Evolutionary conservation across 2,888 invertebrate genomes (phyloP).

Genomic region (Volucella zonaria): DNA sequence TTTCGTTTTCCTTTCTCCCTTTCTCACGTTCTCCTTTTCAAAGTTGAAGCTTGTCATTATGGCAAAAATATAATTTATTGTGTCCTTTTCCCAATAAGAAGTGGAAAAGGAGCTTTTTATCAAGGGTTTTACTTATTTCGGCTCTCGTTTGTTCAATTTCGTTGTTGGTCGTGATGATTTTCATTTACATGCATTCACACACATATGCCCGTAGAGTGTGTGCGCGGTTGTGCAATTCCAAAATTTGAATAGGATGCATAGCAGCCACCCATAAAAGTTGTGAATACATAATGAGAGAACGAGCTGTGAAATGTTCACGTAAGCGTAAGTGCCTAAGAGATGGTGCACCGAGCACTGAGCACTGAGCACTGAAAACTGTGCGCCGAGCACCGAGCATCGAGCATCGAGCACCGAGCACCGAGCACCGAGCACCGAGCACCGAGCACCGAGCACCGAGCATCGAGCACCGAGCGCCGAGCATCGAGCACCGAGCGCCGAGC

Average conservation of each 20-base stretch:
- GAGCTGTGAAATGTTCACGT: constrained; percentile 15
- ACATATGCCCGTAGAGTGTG: neutral
- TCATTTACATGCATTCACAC: too few relatives aligned
- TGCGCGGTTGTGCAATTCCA: constrained; percentile 30
- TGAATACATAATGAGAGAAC: constrained; percentile 52
- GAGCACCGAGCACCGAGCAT: too few relatives aligned
- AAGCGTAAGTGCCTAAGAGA: neutral
- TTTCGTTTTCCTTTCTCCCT: neutral
- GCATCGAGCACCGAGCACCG: too few relatives aligned
- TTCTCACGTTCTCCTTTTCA: too few relatives aligned
- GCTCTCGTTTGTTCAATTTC: too few relatives aligned
- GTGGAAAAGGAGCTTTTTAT: constrained; percentile 16
- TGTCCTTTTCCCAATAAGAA: constrained; percentile 39
- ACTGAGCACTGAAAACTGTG: too few relatives aligned
- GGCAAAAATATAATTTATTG: constrained; percentile 42
- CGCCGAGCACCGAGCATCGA: too few relatives aligned
- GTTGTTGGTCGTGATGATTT: too few relatives aligned
- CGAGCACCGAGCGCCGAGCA: too few relatives aligned
- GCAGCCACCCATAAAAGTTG: constrained; percentile 43
- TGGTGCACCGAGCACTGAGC: too few relatives aligned
- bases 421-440: too few relatives aligned
- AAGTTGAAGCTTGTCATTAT: constrained; percentile 1
- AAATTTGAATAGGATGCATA: constrained; percentile 40
- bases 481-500: too few relatives aligned
- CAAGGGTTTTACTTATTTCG: neutral